phyloP scores from a whole-genome alignment of 1,140 invertebrate species.

The Micrasema longulum region DNA sequence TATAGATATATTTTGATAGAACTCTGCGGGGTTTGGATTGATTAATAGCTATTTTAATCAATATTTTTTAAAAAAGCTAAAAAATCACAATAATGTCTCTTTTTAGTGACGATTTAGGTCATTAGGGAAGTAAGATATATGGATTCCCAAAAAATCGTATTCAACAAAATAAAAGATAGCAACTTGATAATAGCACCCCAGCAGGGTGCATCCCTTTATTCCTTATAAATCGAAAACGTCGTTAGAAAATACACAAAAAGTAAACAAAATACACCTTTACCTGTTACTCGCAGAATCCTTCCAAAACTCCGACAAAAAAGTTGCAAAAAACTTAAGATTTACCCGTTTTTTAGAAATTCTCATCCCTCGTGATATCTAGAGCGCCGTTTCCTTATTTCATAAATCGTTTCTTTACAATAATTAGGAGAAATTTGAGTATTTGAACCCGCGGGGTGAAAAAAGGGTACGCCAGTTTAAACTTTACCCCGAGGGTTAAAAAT shows the following conservation, averaged over 20 bases:
- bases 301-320: slow-evolving; percentile 6
- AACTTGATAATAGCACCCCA: slow-evolving; percentile 11
- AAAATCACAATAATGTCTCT: background rate
- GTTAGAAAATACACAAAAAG: slow-evolving; percentile 31
- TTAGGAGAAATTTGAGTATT: slow-evolving; percentile 50
- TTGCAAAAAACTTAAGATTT: slow-evolving; percentile 12
- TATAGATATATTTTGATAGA: no score
- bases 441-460: slow-evolving; percentile 43
- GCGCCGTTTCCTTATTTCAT: slow-evolving; percentile 33
- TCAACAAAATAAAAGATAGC: slow-evolving; percentile 21
- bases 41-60: slow-evolving; percentile 14
- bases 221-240: slow-evolving; percentile 21
- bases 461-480: slow-evolving; percentile 46
- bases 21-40: background rate
- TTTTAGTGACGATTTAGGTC: slow-evolving; percentile 7
- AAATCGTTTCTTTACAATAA: slow-evolving; percentile 50
- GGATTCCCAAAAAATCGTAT: slow-evolving; percentile 1
- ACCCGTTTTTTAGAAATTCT: slow-evolving; percentile 16
- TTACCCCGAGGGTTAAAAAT: slow-evolving; percentile 47
- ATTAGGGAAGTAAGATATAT: slow-evolving; percentile 25
- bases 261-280: slow-evolving; percentile 33
- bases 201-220: slow-evolving; percentile 21
- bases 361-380: slow-evolving; percentile 20
- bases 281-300: slow-evolving; percentile 29
- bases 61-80: background rate